Conservation (phyloP, 2,113 vertebrate genomes). For the Chaetops frenatus region DNA sequence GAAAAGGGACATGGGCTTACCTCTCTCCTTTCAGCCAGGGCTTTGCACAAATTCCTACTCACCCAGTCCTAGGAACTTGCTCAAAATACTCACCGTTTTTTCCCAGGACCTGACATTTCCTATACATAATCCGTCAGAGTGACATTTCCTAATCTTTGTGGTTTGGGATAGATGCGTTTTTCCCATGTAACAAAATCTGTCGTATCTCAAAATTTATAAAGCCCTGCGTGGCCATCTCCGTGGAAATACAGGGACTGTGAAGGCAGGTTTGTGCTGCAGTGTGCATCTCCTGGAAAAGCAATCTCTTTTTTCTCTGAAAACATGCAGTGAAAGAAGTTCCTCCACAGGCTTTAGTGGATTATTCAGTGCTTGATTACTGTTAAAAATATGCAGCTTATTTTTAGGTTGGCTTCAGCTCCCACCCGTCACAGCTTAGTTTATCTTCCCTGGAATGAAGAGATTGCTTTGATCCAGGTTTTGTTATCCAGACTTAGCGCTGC, state of each 20-base stretch:
- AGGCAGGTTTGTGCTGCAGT: background rate
- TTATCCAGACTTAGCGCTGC: background rate
- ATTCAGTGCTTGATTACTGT: background rate
- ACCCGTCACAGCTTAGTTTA: background rate
- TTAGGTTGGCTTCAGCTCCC: background rate
- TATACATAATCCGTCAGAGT: background rate
- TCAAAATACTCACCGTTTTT: background rate
- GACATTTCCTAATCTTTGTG: background rate
- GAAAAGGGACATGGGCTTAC: background rate
- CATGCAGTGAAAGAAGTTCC: background rate
- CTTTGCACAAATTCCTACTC: background rate
- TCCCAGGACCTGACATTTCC: background rate
- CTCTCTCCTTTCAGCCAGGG: background rate
- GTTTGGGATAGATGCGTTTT: background rate
- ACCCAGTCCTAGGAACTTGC: background rate
- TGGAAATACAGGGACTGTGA: background rate
- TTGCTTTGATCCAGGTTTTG: background rate
- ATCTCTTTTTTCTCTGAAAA: background rate
- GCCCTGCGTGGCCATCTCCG: background rate
- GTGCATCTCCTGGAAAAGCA: background rate
- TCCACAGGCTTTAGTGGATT: background rate
- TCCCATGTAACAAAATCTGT: background rate
- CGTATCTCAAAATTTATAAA: background rate
- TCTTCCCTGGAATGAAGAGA: background rate
- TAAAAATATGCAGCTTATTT: conserved; percentile 8